Evolutionary conservation across 37 sponge, comb jelly and placozoan genomes (phyloP).

Genomic region (Haliclona indistincta): DNA sequence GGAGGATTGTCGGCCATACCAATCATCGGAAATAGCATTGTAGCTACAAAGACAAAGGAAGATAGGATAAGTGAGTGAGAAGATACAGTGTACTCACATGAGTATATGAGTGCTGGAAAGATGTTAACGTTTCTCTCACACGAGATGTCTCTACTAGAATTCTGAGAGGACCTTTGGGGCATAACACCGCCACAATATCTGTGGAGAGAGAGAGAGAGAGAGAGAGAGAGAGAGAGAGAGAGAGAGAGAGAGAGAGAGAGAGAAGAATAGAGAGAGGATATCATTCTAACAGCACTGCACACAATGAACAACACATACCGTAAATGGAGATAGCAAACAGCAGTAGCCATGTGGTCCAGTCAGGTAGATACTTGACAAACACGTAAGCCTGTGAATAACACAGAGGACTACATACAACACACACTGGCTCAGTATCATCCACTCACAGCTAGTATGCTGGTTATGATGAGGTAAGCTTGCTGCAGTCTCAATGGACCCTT

Average conservation of each 20-base stretch:
- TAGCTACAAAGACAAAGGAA: slow-evolving; percentile 36
- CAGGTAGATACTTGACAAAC: slow-evolving; percentile 88
- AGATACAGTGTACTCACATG: slow-evolving; percentile 17
- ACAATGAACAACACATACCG: too few relatives aligned
- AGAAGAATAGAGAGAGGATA: too few relatives aligned
- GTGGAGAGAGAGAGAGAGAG: too few relatives aligned
- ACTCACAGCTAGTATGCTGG: slow-evolving; percentile 74
- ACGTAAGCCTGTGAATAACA: slow-evolving; percentile 76
- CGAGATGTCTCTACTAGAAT: slow-evolving; percentile 92
- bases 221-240: slow-evolving; percentile 23
- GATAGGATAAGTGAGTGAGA: neutral
- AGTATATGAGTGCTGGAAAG: slow-evolving; percentile 96
- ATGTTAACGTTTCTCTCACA: slow-evolving; percentile 82
- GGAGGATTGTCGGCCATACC: slow-evolving; percentile 80
- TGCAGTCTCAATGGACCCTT: slow-evolving; percentile 94
- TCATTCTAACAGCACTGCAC: too few relatives aligned
- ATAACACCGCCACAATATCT: slow-evolving; percentile 95
- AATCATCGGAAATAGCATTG: slow-evolving; percentile 90
- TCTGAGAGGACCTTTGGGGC: slow-evolving; percentile 92
- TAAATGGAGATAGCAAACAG: slow-evolving; percentile 85
- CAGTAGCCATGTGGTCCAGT: slow-evolving; percentile 96
- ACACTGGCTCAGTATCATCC: neutral
- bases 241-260: slow-evolving; percentile 22
- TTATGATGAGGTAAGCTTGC: slow-evolving; percentile 90
- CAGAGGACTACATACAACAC: neutral